Conservation (phyloP, 2,113 vertebrate species). For the Perca schrenkii region DNA sequence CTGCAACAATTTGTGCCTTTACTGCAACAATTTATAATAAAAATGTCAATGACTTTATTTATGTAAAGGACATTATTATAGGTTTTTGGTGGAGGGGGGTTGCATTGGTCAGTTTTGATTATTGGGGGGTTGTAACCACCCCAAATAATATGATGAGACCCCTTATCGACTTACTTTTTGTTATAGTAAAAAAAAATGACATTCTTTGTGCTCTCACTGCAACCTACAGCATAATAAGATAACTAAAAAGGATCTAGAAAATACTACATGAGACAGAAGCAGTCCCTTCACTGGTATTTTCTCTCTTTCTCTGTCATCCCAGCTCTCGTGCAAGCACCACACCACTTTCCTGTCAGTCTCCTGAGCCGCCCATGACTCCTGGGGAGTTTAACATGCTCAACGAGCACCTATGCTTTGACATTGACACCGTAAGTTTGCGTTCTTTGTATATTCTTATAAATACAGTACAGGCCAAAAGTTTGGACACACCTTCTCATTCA, state of each 20-base stretch:
- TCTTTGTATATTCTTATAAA: not conserved
- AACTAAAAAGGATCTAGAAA: not conserved
- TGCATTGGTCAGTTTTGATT: no score
- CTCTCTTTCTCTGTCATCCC: not conserved
- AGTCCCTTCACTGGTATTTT: not conserved
- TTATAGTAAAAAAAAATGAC: not conserved
- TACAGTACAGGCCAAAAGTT: no score
- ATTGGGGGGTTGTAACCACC: no score
- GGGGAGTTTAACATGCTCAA: slow-evolving; percentile 93
- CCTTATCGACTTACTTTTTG: not conserved
- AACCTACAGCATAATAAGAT: not conserved
- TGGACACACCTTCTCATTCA: no score
- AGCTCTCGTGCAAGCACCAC: slow-evolving; percentile 83
- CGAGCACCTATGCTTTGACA: slow-evolving; percentile 91
- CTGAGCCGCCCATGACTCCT: slow-evolving; percentile 95
- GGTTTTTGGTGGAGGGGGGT: no score
- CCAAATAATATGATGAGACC: not conserved
- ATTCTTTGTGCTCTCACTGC: not conserved
- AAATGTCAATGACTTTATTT: no score
- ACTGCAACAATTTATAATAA: no score
- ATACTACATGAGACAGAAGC: not conserved
- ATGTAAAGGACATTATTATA: no score
- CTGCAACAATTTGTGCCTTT: no score
- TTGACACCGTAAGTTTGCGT: slow-evolving; percentile 88
- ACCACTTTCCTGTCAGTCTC: slow-evolving; percentile 86